Percentiles rank a stretch among this genome's conserved stretches.
Evolutionary conservation across 2,113 vertebrate species (phyloP).

Genomic region (Leptobrachium ailaonicum): DNA sequence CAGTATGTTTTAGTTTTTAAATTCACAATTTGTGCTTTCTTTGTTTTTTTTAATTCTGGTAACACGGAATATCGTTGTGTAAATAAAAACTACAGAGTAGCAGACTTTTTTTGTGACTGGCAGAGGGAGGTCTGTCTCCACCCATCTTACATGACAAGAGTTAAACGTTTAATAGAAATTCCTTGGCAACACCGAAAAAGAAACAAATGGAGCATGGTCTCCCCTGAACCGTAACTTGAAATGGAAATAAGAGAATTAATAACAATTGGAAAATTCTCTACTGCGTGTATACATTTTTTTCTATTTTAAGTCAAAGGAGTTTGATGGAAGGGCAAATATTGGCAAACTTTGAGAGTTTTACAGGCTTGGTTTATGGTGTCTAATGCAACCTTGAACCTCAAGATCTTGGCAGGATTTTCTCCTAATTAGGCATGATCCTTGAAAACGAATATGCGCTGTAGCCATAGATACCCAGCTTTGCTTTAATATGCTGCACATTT

Average conservation of each 20-base stretch:
- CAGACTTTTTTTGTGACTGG: too few relatives aligned
- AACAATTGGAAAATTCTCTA: background rate
- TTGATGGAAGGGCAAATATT: background rate
- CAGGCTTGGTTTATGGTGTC: background rate
- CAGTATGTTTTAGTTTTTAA: too few relatives aligned
- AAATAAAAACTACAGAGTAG: too few relatives aligned
- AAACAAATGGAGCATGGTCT: background rate
- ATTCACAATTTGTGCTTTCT: too few relatives aligned
- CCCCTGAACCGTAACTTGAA: background rate
- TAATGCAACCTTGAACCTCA: conserved; percentile 4
- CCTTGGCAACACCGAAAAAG: background rate
- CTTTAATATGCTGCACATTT: background rate
- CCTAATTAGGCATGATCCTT: background rate
- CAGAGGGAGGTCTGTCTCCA: too few relatives aligned
- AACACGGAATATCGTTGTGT: too few relatives aligned
- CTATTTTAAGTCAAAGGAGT: background rate
- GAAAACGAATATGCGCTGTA: background rate
- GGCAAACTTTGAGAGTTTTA: background rate
- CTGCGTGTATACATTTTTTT: background rate
- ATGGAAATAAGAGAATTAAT: background rate
- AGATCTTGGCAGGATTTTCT: conserved; percentile 10
- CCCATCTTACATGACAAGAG: background rate
- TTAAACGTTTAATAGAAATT: background rate
- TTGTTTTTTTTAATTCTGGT: too few relatives aligned
- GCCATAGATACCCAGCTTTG: background rate